Conservation (phyloP, 2,888 invertebrate species). For the Drosophila robusta region DNA sequence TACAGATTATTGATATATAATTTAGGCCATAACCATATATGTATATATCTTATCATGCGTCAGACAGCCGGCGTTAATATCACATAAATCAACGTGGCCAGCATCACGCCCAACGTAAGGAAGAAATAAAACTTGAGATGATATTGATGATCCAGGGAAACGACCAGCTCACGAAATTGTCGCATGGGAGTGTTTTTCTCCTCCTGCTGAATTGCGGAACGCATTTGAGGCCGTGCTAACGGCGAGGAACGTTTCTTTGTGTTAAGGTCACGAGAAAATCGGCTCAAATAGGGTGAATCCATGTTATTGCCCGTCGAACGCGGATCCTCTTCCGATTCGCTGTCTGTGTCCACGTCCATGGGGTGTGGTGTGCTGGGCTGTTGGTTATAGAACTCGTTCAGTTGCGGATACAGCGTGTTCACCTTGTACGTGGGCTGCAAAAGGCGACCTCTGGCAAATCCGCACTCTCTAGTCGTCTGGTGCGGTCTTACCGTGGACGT, state of each 20-base stretch:
- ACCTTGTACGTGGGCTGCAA: constrained; percentile 60
- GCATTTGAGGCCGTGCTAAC: constrained; percentile 39
- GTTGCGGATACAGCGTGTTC: constrained; percentile 61
- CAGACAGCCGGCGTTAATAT: constrained; percentile 57
- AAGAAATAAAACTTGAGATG: constrained; percentile 78
- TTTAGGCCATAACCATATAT: constrained; percentile 2
- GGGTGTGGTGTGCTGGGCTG: constrained; percentile 11
- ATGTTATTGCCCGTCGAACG: constrained; percentile 4
- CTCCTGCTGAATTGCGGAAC: constrained; percentile 6
- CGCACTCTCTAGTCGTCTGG: constrained; percentile 26
- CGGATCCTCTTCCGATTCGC: constrained; percentile 52
- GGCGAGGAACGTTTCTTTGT: constrained; percentile 46
- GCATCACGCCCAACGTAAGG: constrained; percentile 59
- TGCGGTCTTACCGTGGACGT: constrained; percentile 24
- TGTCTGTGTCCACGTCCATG: constrained; percentile 61
- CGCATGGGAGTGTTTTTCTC: constrained; percentile 32
- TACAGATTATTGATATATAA: neutral
- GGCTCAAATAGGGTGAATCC: constrained; percentile 55
- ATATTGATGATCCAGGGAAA: constrained; percentile 77
- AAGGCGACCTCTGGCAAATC: constrained; percentile 49
- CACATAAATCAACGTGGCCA: constrained; percentile 77
- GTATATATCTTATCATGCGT: neutral
- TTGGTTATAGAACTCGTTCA: constrained; percentile 64
- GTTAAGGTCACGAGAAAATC: constrained; percentile 37
- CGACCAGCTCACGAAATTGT: constrained; percentile 67